phyloP scores from a whole-genome alignment of 2,113 vertebrate species.

The Campylorhamphus procurvoides region DNA sequence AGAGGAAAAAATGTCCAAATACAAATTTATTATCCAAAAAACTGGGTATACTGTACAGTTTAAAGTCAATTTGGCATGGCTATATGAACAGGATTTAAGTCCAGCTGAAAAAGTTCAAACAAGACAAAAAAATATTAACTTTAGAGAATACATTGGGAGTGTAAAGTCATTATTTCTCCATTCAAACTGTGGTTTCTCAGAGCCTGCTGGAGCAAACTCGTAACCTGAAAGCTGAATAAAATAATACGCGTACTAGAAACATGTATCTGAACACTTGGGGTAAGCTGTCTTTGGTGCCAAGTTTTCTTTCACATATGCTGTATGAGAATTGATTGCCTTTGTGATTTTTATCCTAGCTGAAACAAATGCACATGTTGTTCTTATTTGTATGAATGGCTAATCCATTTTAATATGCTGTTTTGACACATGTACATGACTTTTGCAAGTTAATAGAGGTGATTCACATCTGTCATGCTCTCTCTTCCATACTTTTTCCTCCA shows the following conservation, averaged over 20 bases:
- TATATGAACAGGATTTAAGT: neutral
- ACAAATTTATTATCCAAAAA: neutral
- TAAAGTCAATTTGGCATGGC: neutral
- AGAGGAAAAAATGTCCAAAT: neutral
- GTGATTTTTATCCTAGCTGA: constrained; percentile 53
- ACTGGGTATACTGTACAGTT: neutral
- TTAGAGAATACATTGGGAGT: neutral
- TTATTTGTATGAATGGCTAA: constrained; percentile 66
- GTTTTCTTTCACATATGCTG: constrained; percentile 12
- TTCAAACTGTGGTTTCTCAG: neutral
- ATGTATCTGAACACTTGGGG: constrained; percentile 8
- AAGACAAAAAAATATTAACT: neutral
- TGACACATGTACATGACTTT: constrained; percentile 61
- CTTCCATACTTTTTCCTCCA: neutral
- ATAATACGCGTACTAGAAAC: neutral
- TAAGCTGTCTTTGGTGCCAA: neutral
- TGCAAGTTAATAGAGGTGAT: constrained; percentile 57
- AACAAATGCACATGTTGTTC: constrained; percentile 61
- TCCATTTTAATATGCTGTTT: constrained; percentile 61
- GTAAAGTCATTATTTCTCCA: neutral
- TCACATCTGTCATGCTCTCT: constrained; percentile 36
- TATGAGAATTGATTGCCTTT: constrained; percentile 38
- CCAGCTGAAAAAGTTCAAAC: neutral
- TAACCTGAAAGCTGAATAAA: constrained; percentile 36
- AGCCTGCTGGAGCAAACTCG: neutral